Conservation (phyloP, 2,797 vertebrate genomes). For the Darevskia mixta region DNA sequence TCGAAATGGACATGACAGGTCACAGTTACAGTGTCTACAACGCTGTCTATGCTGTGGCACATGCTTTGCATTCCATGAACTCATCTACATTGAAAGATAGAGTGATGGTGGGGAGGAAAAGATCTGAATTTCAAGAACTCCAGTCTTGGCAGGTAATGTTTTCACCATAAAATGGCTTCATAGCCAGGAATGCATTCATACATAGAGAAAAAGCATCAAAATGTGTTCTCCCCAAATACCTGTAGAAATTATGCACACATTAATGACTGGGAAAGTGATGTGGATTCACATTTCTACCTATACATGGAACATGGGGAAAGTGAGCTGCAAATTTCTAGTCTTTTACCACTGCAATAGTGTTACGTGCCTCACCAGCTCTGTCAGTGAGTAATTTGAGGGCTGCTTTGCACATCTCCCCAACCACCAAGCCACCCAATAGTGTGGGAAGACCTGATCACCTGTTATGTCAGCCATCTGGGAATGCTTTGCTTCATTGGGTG, state of each 20-base stretch:
- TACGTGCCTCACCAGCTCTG: background rate
- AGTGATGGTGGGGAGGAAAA: background rate
- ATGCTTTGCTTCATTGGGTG: too few relatives aligned
- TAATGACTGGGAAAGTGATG: background rate
- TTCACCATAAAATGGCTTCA: too few relatives aligned
- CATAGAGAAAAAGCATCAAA: background rate
- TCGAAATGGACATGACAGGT: constrained; percentile 14
- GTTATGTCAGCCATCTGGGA: too few relatives aligned
- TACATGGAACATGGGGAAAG: background rate
- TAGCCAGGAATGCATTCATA: background rate
- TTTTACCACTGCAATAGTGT: background rate
- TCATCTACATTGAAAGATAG: background rate
- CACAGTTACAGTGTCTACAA: constrained; percentile 3
- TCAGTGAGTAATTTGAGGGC: background rate
- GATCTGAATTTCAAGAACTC: background rate
- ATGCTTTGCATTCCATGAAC: background rate
- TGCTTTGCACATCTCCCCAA: too few relatives aligned
- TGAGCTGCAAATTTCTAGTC: background rate
- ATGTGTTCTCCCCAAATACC: too few relatives aligned
- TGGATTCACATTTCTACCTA: background rate
- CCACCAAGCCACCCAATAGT: too few relatives aligned
- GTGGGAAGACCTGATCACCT: too few relatives aligned
- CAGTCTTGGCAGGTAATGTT: background rate
- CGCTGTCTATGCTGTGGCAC: background rate
- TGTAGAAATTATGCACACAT: background rate